A percentile compares a stretch with the other conserved stretches of the same genome.
Conservation (phyloP, 92 coral and sea anemone genomes). For the Umimayanthus chanpuru region DNA sequence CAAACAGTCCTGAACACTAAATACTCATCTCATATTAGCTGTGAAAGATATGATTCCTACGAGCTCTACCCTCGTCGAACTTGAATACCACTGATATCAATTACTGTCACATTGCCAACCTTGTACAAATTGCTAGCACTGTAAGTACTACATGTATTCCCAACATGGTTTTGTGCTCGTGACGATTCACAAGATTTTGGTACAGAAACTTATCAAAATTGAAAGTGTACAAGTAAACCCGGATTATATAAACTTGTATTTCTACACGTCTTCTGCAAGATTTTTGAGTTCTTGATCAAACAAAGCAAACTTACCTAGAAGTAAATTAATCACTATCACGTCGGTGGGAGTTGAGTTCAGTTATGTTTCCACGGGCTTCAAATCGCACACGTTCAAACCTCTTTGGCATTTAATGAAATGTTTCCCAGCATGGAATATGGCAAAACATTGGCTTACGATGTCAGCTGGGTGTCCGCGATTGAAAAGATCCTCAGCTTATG, state of each 20-base stretch:
- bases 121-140: neutral
- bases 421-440: conserved; percentile 8
- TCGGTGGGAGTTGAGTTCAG: neutral
- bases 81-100: conserved; percentile 9
- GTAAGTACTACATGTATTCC: neutral
- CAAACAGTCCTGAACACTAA: neutral
- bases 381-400: conserved; percentile 15
- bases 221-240: conserved; percentile 1
- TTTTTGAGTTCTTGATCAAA: neutral
- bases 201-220: neutral
- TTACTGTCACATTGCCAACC: conserved; percentile 24
- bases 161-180: neutral
- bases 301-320: conserved; percentile 23
- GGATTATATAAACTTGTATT: neutral
- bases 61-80: neutral
- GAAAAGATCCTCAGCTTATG: conserved; percentile 31
- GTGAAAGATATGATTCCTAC: neutral
- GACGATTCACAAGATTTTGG: neutral
- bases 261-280: neutral
- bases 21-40: neutral
- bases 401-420: conserved; percentile 8
- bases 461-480: conserved; percentile 32
- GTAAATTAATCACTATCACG: neutral
- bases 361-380: neutral
- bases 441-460: conserved; percentile 19